A percentile compares a stretch with the other conserved stretches of the same genome.
Conservation (phyloP, 2,888 invertebrate genomes). For the Tryphoninae sp. region DNA sequence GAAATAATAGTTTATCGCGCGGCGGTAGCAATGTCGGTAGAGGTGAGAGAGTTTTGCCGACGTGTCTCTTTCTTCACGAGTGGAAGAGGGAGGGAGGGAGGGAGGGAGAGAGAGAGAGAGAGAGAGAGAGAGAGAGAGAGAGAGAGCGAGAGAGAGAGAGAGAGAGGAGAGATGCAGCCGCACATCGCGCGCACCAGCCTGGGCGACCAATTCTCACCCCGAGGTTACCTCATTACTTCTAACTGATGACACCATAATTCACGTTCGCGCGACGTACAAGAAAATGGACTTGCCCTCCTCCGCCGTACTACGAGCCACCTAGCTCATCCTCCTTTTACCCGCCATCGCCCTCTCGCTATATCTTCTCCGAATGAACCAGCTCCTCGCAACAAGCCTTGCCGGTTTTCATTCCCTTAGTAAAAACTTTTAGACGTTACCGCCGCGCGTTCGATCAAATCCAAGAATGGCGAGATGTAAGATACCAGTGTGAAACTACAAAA, state of each 20-base stretch:
- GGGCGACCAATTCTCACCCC: constrained; percentile 67
- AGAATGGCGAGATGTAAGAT: constrained; percentile 67
- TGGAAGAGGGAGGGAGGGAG: constrained; percentile 16
- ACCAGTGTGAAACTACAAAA: too few relatives aligned
- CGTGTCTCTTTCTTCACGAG: constrained; percentile 68
- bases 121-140: background rate
- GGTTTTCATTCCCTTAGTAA: constrained; percentile 64
- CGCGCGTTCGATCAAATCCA: constrained; percentile 74
- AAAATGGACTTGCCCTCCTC: constrained; percentile 74
- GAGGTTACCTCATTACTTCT: constrained; percentile 78
- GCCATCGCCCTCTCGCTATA: background rate
- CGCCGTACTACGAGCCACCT: constrained; percentile 39
- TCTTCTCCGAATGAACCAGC: constrained; percentile 12
- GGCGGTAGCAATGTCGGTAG: constrained; percentile 38
- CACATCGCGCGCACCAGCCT: constrained; percentile 12
- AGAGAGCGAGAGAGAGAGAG: background rate
- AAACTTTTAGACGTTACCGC: constrained; percentile 46
- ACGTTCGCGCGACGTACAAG: constrained; percentile 75
- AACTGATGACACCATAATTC: constrained; percentile 79
- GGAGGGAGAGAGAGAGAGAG: background rate
- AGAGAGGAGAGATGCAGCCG: constrained; percentile 10
- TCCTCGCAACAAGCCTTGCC: constrained; percentile 51
- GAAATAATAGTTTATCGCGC: constrained; percentile 75
- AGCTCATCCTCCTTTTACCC: background rate
- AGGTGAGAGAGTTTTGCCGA: constrained; percentile 73